phyloP scores from a whole-genome alignment of 2,888 invertebrate species.

The Epiblema foenella region DNA sequence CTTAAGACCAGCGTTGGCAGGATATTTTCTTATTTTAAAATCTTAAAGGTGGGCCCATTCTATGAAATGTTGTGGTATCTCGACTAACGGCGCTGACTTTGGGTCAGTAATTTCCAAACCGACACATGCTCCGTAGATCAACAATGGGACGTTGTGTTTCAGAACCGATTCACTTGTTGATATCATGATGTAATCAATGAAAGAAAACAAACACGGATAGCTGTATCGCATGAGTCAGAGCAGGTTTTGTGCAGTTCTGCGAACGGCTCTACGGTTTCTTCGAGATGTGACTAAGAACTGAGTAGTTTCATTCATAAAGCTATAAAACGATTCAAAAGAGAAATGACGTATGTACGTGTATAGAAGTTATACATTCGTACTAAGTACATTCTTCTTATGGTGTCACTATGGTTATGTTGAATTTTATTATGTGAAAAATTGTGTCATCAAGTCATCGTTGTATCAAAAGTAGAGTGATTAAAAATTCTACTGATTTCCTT shows the following conservation, averaged over 20 bases:
- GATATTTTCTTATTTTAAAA: background rate
- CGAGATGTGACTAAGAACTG: conserved; percentile 69
- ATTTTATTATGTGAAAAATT: conserved; percentile 46
- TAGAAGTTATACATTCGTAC: conserved; percentile 24
- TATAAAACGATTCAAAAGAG: background rate
- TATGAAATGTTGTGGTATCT: background rate
- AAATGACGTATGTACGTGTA: background rate
- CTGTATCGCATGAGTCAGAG: conserved; percentile 59
- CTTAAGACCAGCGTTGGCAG: background rate
- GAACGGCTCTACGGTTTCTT: conserved; percentile 61
- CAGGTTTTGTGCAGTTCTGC: conserved; percentile 60
- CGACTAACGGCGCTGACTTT: background rate
- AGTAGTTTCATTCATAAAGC: conserved; percentile 73
- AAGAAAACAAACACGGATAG: conserved; percentile 30
- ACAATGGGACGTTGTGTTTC: background rate
- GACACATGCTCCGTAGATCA: background rate
- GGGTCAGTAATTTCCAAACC: background rate
- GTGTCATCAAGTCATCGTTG: conserved; percentile 54
- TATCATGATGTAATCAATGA: conserved; percentile 30
- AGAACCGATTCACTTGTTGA: conserved; percentile 1
- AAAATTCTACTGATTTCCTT: no score
- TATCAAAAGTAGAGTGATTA: conserved; percentile 49
- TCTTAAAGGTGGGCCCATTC: background rate
- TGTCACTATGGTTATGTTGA: conserved; percentile 43
- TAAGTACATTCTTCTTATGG: conserved; percentile 31